Evolutionary conservation across 2,797 vertebrate genomes (phyloP).

Genomic region (Cirrhinus mrigala): DNA sequence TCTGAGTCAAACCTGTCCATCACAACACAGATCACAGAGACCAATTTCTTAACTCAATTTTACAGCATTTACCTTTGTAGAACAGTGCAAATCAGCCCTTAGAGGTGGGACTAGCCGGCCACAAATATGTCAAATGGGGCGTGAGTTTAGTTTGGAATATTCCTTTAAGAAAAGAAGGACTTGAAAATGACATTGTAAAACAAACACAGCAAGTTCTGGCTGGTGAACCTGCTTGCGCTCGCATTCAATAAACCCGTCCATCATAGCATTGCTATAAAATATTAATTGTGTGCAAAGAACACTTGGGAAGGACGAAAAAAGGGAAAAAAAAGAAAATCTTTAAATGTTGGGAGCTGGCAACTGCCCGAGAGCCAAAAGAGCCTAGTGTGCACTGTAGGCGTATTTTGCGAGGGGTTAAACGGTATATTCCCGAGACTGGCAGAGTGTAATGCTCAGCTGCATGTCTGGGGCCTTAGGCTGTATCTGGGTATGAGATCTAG

Average conservation of each 20-base stretch:
- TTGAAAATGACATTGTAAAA: slow-evolving; percentile 12
- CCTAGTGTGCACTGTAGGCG: slow-evolving; percentile 20
- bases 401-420: slow-evolving; percentile 42
- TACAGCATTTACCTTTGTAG: not conserved
- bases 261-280: not conserved
- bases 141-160: slow-evolving; percentile 22
- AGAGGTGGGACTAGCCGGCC: not conserved
- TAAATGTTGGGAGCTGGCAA: not conserved
- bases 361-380: slow-evolving; percentile 7
- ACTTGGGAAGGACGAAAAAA: not conserved
- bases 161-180: not conserved
- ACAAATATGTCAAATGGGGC: slow-evolving; percentile 18
- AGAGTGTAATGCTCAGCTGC: slow-evolving; percentile 56
- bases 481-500: slow-evolving; percentile 64
- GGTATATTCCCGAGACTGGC: slow-evolving; percentile 61
- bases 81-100: not conserved
- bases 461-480: slow-evolving; percentile 68
- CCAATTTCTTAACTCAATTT: not conserved
- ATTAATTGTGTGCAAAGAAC: slow-evolving; percentile 8
- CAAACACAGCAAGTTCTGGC: slow-evolving; percentile 31
- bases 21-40: not conserved
- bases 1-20: slow-evolving; percentile 6
- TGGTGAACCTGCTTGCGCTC: not conserved
- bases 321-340: not conserved
- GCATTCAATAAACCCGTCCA: slow-evolving; percentile 14